These are phyloP conservation scores for Bombus pascuorum DNA, from an alignment of 1,140 invertebrate species.

Conservation along the genomic window DNA sequence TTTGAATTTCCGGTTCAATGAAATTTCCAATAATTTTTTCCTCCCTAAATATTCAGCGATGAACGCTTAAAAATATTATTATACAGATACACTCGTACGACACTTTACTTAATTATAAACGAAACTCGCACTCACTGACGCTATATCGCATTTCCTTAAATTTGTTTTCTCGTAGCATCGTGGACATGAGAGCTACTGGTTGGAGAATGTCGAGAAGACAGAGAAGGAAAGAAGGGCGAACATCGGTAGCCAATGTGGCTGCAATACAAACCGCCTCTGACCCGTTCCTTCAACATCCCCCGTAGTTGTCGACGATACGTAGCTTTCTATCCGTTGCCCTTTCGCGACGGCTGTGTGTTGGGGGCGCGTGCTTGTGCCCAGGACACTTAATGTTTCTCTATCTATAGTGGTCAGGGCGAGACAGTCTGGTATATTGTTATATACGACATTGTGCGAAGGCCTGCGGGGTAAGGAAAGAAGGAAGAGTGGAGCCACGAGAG, in stretches of 20 bases:
- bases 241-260: constrained; percentile 70
- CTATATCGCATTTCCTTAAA: background rate
- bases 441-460: constrained; percentile 78
- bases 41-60: too few species aligned
- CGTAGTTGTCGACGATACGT: constrained; percentile 49
- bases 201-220: constrained; percentile 65
- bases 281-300: constrained; percentile 38
- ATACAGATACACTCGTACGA: too few species aligned
- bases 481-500: constrained; percentile 73
- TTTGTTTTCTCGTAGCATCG: too few species aligned
- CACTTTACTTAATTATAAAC: too few species aligned
- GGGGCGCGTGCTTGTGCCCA: constrained; percentile 60
- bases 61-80: too few species aligned
- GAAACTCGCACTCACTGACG: too few species aligned
- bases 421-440: constrained; percentile 80
- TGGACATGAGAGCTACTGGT: constrained; percentile 68
- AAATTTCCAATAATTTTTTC: too few species aligned
- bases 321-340: constrained; percentile 43
- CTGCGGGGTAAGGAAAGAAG: constrained; percentile 61
- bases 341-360: constrained; percentile 31
- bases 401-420: constrained; percentile 78
- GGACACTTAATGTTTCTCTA: constrained; percentile 82
- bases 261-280: constrained; percentile 51
- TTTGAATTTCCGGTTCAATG: too few species aligned
- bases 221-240: constrained; percentile 72